Conservation (phyloP, 2,888 invertebrate genomes). For the Willowsia nigromaculata region DNA sequence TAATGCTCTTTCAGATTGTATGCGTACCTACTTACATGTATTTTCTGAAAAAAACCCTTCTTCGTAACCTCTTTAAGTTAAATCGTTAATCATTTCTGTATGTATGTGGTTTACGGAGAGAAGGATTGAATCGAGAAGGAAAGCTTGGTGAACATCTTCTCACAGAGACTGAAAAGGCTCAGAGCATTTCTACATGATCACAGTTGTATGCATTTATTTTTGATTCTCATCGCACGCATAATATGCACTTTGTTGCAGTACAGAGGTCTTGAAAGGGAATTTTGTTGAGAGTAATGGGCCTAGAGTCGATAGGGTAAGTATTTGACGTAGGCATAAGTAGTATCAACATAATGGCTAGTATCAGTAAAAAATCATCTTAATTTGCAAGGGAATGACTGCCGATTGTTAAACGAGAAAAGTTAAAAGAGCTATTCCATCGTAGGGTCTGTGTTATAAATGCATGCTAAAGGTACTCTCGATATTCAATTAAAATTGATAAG, state of each 20-base stretch:
- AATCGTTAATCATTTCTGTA: slow-evolving; percentile 44
- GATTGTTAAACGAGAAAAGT: not conserved
- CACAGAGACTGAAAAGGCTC: not conserved
- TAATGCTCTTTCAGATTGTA: not conserved
- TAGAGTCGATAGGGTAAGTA: not conserved
- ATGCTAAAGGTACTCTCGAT: not conserved
- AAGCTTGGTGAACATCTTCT: slow-evolving; percentile 8
- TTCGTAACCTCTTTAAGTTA: slow-evolving; percentile 56
- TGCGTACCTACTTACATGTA: not conserved
- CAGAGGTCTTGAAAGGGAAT: slow-evolving; percentile 31
- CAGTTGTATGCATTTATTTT: not conserved
- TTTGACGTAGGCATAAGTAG: not conserved
- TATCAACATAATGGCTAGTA: not conserved
- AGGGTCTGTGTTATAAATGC: not conserved
- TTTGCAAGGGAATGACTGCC: not conserved
- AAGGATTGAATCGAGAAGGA: not conserved
- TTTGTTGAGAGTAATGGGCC: not conserved
- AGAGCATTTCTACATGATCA: not conserved
- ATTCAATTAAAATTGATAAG: not conserved
- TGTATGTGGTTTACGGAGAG: not conserved
- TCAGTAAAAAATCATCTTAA: not conserved
- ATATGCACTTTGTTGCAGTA: not conserved
- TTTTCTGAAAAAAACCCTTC: slow-evolving; percentile 48
- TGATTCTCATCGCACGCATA: not conserved
- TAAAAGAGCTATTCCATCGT: not conserved